Evolutionary conservation across 2,888 invertebrate species (phyloP).

Genomic region (Heliconius hortense): DNA sequence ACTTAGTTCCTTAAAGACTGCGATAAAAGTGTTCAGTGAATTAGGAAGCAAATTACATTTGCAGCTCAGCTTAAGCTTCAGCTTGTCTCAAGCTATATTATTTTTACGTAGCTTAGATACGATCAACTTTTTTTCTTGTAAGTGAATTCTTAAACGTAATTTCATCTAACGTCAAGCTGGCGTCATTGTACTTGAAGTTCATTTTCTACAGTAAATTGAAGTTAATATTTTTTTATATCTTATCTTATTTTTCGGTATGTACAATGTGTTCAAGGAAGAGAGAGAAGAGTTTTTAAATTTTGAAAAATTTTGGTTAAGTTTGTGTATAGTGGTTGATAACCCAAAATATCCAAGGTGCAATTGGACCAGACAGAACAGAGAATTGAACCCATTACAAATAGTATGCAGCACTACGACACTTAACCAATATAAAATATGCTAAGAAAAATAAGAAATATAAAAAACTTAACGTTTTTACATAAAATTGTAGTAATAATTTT

Average conservation of each 20-base stretch:
- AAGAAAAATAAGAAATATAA: slow-evolving; percentile 37
- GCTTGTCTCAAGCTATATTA: slow-evolving; percentile 46
- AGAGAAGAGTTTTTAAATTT: too few species aligned
- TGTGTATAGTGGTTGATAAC: neutral
- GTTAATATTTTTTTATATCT: neutral
- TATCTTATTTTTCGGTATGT: neutral
- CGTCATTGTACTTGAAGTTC: slow-evolving; percentile 47
- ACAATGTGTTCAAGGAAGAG: neutral
- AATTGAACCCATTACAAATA: neutral
- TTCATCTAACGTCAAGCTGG: slow-evolving; percentile 55
- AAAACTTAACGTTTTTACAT: slow-evolving; percentile 31
- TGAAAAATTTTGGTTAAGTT: neutral
- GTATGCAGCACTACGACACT: neutral
- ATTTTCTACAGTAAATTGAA: slow-evolving; percentile 38
- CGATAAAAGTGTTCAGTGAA: slow-evolving; percentile 51
- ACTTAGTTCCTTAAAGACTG: slow-evolving; percentile 37
- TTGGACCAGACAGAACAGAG: neutral
- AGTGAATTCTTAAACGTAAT: slow-evolving; percentile 56
- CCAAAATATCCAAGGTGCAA: neutral
- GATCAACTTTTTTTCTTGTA: slow-evolving; percentile 49
- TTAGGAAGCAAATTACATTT: slow-evolving; percentile 55
- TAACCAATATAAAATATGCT: slow-evolving; percentile 50
- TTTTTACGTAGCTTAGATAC: slow-evolving; percentile 50
- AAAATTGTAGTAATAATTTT: slow-evolving; percentile 52
- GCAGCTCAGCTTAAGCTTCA: slow-evolving; percentile 49